Evolutionary conservation across 2,113 vertebrate species (phyloP), one percentile per base, ranked within the genome.

Genomic region (Notothenia coriiceps): DNA sequence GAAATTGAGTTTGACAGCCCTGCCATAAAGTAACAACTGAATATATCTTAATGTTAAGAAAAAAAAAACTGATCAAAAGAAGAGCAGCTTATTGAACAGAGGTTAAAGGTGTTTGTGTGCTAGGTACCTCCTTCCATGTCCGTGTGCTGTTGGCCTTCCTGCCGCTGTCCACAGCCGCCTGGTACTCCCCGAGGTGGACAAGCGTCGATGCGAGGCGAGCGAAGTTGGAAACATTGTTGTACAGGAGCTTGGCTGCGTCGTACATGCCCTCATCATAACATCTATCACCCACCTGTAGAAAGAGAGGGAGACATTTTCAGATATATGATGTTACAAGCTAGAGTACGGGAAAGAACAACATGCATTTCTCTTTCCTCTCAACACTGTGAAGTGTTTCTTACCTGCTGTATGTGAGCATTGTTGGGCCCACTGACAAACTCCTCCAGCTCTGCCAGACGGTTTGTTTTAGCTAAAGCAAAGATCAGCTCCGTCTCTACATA

Each of bases 321-420:
- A 33, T 14, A 7, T 11, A n/a, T 4, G 25, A 13, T 54, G 63
- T 5, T 10, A 7, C 17, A 15, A 50, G 6, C 13, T 18, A 4
- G 3, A 35, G 29, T 35, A 12, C 10, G 29, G 29, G 20, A 67
- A 62, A 52, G 25, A 50, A 25, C n/a, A 50, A 20, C 6, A 46
- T n/a, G 3, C 51, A 0, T 4, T 20, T 33, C 1, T 62, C 17
- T 69, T 29, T 43, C 6, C 3, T n/a, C 20, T 22, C 1, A 49
- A n/a, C 47, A 9, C 22, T 49, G 59, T 6, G 52, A 20, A 1
- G 13, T 10, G 70, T 13, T 10, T 84, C 86, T 66, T 88, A 97
- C 97, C 95, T 98, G 97, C 73, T 98, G 97, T 86, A 98, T 97
- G 87, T 98, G 96, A 74, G 97, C 97, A 54, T 96, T 98, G 93